Percentiles rank a stretch among this genome's conserved stretches.
Evolutionary conservation across 2,113 vertebrate genomes (phyloP).

Genomic region (Perca fluviatilis): DNA sequence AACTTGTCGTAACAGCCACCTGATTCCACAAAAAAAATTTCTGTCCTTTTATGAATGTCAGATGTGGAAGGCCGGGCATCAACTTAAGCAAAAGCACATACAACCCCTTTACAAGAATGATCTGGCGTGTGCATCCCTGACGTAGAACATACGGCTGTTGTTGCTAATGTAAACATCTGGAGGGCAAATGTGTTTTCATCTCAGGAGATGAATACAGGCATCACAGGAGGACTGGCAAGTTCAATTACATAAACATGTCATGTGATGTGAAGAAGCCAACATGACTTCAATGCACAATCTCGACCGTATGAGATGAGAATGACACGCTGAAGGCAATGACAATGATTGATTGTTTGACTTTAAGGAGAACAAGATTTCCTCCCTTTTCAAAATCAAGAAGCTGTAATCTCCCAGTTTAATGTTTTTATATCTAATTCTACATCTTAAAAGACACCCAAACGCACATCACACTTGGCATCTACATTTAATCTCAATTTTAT

Average conservation of each 20-base stretch:
- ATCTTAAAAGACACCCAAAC: slow-evolving; percentile 21
- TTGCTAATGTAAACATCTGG: slow-evolving; percentile 61
- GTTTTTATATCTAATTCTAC: slow-evolving; percentile 33
- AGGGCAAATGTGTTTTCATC: slow-evolving; percentile 62
- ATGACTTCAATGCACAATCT: slow-evolving; percentile 56
- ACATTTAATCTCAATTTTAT: slow-evolving; percentile 54
- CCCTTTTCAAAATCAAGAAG: slow-evolving; percentile 39
- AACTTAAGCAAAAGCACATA: background rate
- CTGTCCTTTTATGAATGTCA: background rate
- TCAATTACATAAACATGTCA: slow-evolving; percentile 54
- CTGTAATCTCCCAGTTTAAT: slow-evolving; percentile 44
- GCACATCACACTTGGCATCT: slow-evolving; percentile 16
- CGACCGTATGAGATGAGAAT: slow-evolving; percentile 33
- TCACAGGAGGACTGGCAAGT: slow-evolving; percentile 46
- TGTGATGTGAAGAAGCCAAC: slow-evolving; percentile 61
- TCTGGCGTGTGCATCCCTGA: slow-evolving; percentile 3
- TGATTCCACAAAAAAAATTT: slow-evolving; percentile 11
- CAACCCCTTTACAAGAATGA: background rate
- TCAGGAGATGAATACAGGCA: slow-evolving; percentile 43
- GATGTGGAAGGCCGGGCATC: background rate
- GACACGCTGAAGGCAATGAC: slow-evolving; percentile 45
- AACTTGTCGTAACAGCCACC: slow-evolving; percentile 12
- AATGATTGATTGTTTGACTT: slow-evolving; percentile 63
- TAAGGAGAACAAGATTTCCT: slow-evolving; percentile 43
- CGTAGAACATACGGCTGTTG: slow-evolving; percentile 14